phyloP scores from a whole-genome alignment of 2,797 vertebrate genomes.

The Emydoidea blandingii region DNA sequence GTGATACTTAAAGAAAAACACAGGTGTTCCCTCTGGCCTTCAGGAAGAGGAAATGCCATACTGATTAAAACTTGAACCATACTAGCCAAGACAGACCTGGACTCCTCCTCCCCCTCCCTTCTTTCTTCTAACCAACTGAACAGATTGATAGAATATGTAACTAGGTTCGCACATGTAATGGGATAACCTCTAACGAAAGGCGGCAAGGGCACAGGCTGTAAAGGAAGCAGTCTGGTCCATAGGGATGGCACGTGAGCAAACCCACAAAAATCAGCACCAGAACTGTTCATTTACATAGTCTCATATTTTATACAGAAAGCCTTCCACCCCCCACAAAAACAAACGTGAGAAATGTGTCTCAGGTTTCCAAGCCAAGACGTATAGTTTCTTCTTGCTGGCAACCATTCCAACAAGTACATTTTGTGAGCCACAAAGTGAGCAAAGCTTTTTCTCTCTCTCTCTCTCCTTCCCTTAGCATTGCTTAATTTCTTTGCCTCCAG shows the following conservation, averaged over 20 bases:
- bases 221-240: neutral
- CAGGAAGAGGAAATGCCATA: conserved; percentile 68
- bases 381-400: conserved; percentile 5
- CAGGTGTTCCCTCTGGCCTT: conserved; percentile 55
- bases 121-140: neutral
- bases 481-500: conserved; percentile 18
- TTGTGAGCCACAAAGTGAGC: neutral
- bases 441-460: neutral
- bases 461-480: neutral
- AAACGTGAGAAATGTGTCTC: neutral
- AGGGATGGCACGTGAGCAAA: neutral
- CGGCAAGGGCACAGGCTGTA: neutral
- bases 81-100: neutral
- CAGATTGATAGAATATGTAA: neutral
- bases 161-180: neutral
- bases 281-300: neutral
- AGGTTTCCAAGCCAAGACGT: neutral
- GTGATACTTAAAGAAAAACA: conserved; percentile 65
- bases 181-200: neutral
- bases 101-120: neutral
- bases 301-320: neutral
- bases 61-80: conserved; percentile 63
- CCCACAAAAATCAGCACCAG: neutral
- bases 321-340: neutral
- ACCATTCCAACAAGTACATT: conserved; percentile 18